Evolutionary conservation across 2,888 invertebrate species (phyloP), one percentile per base, ranked within the genome.

Genomic region (Drosophila anomalata): DNA sequence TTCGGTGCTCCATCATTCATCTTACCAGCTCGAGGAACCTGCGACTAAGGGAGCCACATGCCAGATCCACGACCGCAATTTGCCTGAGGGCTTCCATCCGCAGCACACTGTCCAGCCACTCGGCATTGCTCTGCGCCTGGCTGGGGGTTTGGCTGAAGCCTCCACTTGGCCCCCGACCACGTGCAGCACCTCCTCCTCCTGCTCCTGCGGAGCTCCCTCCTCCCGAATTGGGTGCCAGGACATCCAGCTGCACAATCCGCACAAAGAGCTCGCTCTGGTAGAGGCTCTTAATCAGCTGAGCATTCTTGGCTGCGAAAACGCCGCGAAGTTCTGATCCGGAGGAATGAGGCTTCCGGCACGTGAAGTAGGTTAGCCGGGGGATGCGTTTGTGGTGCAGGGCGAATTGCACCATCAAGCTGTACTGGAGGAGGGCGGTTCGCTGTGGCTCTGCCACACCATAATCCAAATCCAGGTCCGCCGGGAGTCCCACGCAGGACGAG

Each of bases 21-120:
- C 90, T 90, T 74, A 91, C 91, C 91, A 91, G 75, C 84, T 90
- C 78, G 54, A 91, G 79, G 48, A 91, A 77, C 59, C 88, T 81
- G 36, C 90, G 89, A 79, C 91, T 91, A 46, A 84, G 77, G 57
- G 57, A 55, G 61, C 91, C 90, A 76, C 91, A 91, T 61, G 89
- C 84, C 72, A 91, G 86, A 84, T 91, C 89, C 70, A 91, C 77
- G 47, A 86, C 89, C 66, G 90, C 89, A 79, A 91, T 73, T 82
- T 91, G 91, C 66, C 88, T 81, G 57, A 87, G 75, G 55, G 79
- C 77, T 69, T 91, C 90, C 69, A 79, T 63, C 53, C 71, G 82
- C 75, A 91, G 75, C 48, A 89, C 79, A 54, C 71, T 75, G 66
- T 87, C 78, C 72, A 90, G 59, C 90, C 90, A 90, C 24, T 87